phyloP scores from a whole-genome alignment of 2,797 vertebrate genomes.

The Channa striata region DNA sequence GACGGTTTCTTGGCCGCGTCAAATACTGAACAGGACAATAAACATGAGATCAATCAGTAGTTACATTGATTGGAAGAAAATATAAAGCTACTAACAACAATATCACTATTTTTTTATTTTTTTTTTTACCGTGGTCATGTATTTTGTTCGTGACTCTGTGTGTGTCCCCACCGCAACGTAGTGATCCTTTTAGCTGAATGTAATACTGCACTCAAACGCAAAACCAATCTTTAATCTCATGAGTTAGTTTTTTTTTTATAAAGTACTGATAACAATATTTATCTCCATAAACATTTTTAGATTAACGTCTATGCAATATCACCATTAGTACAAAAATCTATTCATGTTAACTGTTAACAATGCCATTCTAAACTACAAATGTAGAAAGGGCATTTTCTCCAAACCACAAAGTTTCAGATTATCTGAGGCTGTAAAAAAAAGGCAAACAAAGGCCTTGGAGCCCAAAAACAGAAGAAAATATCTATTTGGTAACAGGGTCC shows the following conservation, averaged over 20 bases:
- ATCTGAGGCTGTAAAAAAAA: conserved; percentile 71
- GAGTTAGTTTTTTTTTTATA: conserved; percentile 56
- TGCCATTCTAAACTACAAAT: conserved; percentile 46
- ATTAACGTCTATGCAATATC: conserved; percentile 64
- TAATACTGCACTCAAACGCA: conserved; percentile 65
- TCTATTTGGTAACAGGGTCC: conserved; percentile 70
- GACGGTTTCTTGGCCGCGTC: conserved; percentile 39
- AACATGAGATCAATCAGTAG: conserved; percentile 72
- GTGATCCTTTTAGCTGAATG: conserved; percentile 37
- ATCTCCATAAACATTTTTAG: conserved; percentile 60
- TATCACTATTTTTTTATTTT: conserved; percentile 52
- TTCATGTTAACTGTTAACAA: conserved; percentile 60
- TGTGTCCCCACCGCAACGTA: conserved; percentile 33
- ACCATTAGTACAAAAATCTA: conserved; percentile 74
- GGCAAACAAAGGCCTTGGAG: conserved; percentile 44
- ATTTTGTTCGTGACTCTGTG: conserved; percentile 58
- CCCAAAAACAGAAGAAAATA: conserved; percentile 50
- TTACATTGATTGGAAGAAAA: conserved; percentile 76
- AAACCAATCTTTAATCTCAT: conserved; percentile 64
- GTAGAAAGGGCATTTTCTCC: conserved; percentile 52
- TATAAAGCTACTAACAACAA: conserved; percentile 69
- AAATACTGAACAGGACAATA: conserved; percentile 65
- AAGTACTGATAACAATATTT: conserved; percentile 59
- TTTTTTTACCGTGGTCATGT: conserved; percentile 34
- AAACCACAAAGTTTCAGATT: conserved; percentile 67